Evolutionary conservation across 2,888 invertebrate genomes (phyloP).

Genomic region (Limnephilus marmoratus): DNA sequence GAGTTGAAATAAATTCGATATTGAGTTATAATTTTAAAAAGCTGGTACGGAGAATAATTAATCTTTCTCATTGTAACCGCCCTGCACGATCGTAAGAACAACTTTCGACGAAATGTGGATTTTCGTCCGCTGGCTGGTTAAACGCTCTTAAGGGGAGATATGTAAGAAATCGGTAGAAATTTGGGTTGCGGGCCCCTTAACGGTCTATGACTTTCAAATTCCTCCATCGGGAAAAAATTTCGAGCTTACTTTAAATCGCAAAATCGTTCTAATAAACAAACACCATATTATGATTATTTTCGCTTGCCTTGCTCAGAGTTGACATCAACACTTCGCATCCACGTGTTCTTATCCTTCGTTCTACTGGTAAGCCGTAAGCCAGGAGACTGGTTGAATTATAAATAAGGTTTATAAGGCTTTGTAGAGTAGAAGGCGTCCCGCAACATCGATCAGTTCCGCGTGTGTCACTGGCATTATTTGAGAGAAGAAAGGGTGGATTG

Average conservation of each 20-base stretch:
- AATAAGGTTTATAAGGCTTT: not conserved
- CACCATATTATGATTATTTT: not conserved
- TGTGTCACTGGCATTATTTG: not conserved
- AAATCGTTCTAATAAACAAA: not conserved
- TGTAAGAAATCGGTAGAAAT: too few relatives aligned
- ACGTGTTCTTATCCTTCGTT: not conserved
- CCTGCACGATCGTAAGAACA: too few relatives aligned
- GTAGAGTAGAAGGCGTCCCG: not conserved
- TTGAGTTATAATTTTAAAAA: too few relatives aligned
- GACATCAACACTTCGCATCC: not conserved
- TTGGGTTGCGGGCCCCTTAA: too few relatives aligned
- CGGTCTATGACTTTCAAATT: too few relatives aligned
- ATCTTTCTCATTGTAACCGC: too few relatives aligned
- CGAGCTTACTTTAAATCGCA: not conserved
- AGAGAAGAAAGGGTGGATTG: not conserved
- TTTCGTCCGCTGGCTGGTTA: too few relatives aligned
- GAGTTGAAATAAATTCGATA: too few relatives aligned
- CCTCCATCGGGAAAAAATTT: not conserved
- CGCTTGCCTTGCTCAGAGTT: not conserved
- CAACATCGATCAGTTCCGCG: not conserved
- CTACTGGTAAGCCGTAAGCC: not conserved
- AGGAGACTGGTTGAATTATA: not conserved
- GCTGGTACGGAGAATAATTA: too few relatives aligned
- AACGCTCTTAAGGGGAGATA: too few relatives aligned
- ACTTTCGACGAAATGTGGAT: too few relatives aligned